phyloP scores from a whole-genome alignment of 2,888 invertebrate genomes.

The Rugalucina vietnamica region DNA sequence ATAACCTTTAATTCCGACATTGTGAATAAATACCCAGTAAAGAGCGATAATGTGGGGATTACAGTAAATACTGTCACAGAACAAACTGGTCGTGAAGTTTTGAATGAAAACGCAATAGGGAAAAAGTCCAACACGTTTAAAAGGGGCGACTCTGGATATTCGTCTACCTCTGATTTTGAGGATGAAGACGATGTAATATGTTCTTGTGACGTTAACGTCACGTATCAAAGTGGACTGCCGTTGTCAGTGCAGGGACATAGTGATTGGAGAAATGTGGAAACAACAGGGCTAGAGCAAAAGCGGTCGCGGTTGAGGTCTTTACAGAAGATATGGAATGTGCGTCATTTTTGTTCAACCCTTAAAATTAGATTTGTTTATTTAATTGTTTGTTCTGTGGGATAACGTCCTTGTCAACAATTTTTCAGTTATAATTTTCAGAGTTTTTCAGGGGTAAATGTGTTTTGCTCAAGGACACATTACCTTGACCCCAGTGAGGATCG shows the following conservation, averaged over 20 bases:
- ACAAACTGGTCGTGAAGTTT: neutral
- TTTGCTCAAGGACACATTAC: too few relatives aligned
- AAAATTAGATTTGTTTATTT: neutral
- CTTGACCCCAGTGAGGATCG: too few relatives aligned
- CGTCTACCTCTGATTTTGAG: neutral
- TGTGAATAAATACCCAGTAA: neutral
- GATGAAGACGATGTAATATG: neutral
- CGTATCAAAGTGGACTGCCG: neutral
- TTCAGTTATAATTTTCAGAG: neutral
- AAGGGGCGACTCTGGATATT: neutral
- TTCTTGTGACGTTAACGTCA: neutral
- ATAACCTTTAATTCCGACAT: neutral
- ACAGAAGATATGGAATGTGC: neutral
- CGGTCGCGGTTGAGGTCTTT: neutral
- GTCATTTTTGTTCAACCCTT: neutral
- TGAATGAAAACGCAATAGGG: neutral
- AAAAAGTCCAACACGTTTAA: neutral
- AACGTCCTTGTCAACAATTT: neutral
- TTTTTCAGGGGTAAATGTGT: neutral
- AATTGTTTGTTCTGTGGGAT: neutral
- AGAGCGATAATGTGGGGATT: neutral
- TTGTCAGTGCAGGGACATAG: neutral
- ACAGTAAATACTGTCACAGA: neutral
- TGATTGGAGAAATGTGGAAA: neutral
- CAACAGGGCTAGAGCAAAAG: neutral